Evolutionary conservation across 2,113 vertebrate species (phyloP).

Genomic region (Illadopsis cleaveri): DNA sequence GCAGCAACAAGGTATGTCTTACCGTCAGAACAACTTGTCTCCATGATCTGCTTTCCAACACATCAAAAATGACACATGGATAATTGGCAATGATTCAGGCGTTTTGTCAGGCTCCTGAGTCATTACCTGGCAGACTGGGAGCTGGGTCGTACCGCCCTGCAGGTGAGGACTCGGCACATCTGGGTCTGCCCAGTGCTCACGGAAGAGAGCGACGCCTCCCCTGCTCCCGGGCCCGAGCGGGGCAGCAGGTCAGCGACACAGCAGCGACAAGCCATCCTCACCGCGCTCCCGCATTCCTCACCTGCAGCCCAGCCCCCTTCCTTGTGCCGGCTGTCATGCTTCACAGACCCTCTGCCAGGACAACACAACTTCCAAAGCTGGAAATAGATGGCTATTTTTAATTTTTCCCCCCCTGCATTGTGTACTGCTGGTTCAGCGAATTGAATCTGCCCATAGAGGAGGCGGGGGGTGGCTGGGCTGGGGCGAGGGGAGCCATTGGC

Average conservation of each 20-base stretch:
- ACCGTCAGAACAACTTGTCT: neutral
- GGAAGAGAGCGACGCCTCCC: fast-evolving
- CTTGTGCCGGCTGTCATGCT: neutral
- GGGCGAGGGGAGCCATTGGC: fast-evolving
- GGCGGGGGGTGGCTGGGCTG: neutral
- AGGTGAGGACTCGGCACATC: fast-evolving
- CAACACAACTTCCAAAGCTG: neutral
- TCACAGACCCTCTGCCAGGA: neutral
- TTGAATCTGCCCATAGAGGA: neutral
- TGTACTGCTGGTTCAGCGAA: neutral
- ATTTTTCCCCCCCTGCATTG: fast-evolving
- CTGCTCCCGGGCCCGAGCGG: fast-evolving
- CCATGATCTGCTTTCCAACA: neutral
- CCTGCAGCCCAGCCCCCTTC: neutral
- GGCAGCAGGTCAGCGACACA: neutral
- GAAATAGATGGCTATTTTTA: neutral
- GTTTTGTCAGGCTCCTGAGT: neutral
- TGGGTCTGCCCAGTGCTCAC: fast-evolving
- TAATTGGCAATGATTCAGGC: neutral
- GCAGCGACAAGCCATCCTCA: neutral
- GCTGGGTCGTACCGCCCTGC: neutral
- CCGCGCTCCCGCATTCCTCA: fast-evolving
- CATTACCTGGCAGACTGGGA: neutral
- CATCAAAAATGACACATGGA: neutral
- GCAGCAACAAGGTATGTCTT: neutral